Percentiles rank a stretch among this genome's conserved stretches.
phyloP scores from a whole-genome alignment of 1,140 invertebrate genomes.

The Sycophila sp. region DNA sequence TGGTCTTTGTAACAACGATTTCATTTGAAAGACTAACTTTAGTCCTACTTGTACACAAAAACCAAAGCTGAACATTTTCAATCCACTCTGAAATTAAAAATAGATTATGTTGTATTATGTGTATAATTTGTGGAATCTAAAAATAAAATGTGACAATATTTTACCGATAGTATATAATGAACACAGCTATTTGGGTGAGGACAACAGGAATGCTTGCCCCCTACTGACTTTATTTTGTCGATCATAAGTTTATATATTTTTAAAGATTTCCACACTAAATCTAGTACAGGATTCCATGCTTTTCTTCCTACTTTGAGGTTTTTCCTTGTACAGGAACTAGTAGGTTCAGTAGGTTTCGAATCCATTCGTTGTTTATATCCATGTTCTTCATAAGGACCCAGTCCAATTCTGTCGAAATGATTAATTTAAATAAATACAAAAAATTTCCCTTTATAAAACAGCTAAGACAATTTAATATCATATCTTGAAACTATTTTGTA shows the following conservation, averaged over 20 bases:
- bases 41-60: constrained; percentile 70
- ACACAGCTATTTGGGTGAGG: constrained; percentile 73
- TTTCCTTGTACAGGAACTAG: constrained; percentile 4
- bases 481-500: constrained; percentile 12
- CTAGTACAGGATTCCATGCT: constrained; percentile 51
- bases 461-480: not conserved
- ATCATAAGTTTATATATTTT: constrained; percentile 64
- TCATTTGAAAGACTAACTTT: constrained; percentile 67
- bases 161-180: constrained; percentile 69
- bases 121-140: no score
- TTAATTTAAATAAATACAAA: constrained; percentile 24
- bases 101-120: not conserved
- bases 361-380: constrained; percentile 13
- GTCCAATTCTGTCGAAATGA: constrained; percentile 71
- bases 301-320: constrained; percentile 35
- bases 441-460: no score
- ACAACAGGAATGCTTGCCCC: constrained; percentile 68
- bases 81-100: constrained; percentile 62
- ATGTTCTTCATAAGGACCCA: constrained; percentile 72
- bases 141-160: not conserved
- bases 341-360: not conserved
- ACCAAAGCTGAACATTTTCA: constrained; percentile 70
- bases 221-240: constrained; percentile 62
- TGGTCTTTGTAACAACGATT: constrained; percentile 65
- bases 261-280: constrained; percentile 61